Base-by-base conservation (phyloP, 2,113 vertebrate genomes). In the Anseranas semipalmata region DNA sequence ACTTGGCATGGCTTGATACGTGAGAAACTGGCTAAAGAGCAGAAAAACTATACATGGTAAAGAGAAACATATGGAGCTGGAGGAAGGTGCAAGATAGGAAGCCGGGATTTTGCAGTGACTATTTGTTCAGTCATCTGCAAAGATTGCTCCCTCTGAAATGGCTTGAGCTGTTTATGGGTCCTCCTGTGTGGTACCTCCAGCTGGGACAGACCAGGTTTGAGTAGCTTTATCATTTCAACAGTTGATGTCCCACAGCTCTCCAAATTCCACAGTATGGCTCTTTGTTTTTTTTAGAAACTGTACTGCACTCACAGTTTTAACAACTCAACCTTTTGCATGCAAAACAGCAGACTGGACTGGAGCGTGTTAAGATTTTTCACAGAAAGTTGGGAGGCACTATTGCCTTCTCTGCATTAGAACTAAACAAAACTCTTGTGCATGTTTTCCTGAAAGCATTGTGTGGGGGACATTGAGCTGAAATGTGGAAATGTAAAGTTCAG, bases 41-140 rank as follows among this genome's bases (percentile, higher is more conserved):
- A 90, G 67, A 41, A 60, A 88, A 73, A 13, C 37, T 80, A 33
- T 17, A 41, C 72, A 37, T 43, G 90, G 67, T 55, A 68, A 86
- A 81, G n/a, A 74, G 56, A 92, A 95, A 58, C 71, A 73, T 37
- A 70, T 12, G 72, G 88, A 95, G 59, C 68, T 74, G 96, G 59
- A 84, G 77, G 78, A 87, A 85, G 90, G 82, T 94, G 94, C 85
- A 93, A 68, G 71, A 65, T 60, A 48, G 74, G 82, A 79, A 90
- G 81, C 62, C 90, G 88, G 59, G 45, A 24, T 41, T 39, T 41
- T 59, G 55, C 86, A 43, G 41, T 16, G 65, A 71, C 66, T 37
- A 6, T 68, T 75, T 89, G 52, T 70, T 88, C 78, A 76, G 45
- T 50, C 50, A 13, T 37, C 59, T 74, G 63, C 45, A 62, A 58